Evolutionary conservation across 2,888 invertebrate genomes (phyloP).

Genomic region (Polyommatus iphigenia): DNA sequence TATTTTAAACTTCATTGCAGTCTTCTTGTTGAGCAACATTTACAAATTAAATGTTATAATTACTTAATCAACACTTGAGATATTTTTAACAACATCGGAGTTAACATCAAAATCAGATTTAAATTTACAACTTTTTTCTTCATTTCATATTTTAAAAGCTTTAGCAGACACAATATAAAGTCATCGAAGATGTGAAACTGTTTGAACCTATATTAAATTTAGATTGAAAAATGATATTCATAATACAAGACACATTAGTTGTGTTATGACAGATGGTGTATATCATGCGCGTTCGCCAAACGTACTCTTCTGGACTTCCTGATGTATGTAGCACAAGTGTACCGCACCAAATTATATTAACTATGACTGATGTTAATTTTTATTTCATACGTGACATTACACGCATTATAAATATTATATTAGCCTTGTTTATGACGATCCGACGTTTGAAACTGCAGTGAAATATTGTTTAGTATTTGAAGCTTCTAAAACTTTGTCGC

Average conservation of each 20-base stretch:
- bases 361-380: conserved; percentile 42
- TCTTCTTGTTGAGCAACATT: neutral
- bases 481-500: neutral
- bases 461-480: conserved; percentile 4
- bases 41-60: neutral
- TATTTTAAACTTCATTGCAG: neutral
- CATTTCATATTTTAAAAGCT: conserved; percentile 36
- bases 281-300: conserved; percentile 63
- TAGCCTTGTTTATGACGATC: conserved; percentile 7
- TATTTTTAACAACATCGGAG: neutral
- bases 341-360: conserved; percentile 43
- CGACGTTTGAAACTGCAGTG: neutral
- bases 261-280: conserved; percentile 65
- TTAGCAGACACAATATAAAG: conserved; percentile 38
- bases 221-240: conserved; percentile 50
- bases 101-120: neutral
- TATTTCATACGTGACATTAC: conserved; percentile 22
- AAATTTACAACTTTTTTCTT: neutral
- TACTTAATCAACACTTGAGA: neutral
- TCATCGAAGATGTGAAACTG: conserved; percentile 44
- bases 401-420: conserved; percentile 22
- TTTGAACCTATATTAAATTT: conserved; percentile 44
- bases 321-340: conserved; percentile 65
- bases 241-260: conserved; percentile 55
- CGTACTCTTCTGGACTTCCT: conserved; percentile 63